Evolutionary conservation across 2,113 vertebrate genomes (phyloP).

Genomic region (Agapornis roseicollis): DNA sequence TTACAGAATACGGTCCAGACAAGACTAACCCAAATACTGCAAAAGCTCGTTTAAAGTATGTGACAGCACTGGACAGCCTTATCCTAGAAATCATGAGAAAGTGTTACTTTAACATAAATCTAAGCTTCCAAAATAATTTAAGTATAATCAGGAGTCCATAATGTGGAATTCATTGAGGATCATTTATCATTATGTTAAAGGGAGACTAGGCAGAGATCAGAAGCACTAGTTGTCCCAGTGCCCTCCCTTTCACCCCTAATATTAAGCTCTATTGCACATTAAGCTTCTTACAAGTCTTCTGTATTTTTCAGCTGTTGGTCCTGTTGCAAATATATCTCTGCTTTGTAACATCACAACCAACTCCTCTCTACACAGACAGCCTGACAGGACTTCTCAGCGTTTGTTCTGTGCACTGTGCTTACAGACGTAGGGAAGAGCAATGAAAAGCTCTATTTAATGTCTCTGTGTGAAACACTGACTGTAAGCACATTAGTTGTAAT

Average conservation of each 20-base stretch:
- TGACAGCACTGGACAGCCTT: neutral
- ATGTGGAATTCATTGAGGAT: constrained; percentile 27
- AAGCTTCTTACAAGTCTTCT: constrained; percentile 57
- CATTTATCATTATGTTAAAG: constrained; percentile 21
- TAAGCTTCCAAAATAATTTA: constrained; percentile 50
- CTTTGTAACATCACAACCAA: neutral
- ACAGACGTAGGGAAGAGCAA: neutral
- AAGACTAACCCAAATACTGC: neutral
- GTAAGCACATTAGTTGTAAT: neutral
- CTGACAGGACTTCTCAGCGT: neutral
- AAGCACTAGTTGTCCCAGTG: constrained; percentile 40
- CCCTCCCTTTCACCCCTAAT: constrained; percentile 51
- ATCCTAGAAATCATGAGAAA: neutral
- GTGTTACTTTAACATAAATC: constrained; percentile 17
- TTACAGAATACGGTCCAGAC: neutral
- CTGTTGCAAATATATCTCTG: constrained; percentile 15
- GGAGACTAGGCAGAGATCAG: neutral
- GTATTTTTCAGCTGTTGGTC: constrained; percentile 34
- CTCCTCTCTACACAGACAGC: neutral
- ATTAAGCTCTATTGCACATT: constrained; percentile 39
- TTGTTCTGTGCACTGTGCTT: neutral
- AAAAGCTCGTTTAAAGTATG: neutral
- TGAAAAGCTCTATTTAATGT: neutral
- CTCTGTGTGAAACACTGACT: neutral
- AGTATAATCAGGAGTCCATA: neutral